phyloP scores from a whole-genome alignment of 2,113 vertebrate genomes.

The Jacana jacana region DNA sequence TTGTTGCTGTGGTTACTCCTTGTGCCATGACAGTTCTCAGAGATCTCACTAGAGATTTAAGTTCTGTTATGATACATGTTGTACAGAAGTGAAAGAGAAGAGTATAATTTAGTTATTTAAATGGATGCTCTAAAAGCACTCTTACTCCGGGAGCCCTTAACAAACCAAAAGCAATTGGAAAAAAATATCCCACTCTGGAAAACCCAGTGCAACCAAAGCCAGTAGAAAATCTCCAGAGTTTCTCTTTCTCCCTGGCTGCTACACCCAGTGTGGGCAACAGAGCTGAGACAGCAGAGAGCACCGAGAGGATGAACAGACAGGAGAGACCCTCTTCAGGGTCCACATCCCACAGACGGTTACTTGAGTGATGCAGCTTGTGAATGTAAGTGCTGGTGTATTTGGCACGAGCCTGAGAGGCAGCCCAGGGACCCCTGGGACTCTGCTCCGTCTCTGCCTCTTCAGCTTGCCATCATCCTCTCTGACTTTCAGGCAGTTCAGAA shows the following conservation, averaged over 20 bases:
- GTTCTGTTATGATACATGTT: not conserved
- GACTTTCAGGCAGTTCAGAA: not conserved
- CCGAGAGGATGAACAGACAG: not conserved
- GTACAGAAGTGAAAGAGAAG: not conserved
- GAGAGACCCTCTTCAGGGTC: not conserved
- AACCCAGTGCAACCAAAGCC: not conserved
- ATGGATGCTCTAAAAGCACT: not conserved
- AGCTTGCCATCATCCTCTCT: rapidly evolving
- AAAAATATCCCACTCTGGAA: not conserved
- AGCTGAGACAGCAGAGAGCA: not conserved
- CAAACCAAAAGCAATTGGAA: not conserved
- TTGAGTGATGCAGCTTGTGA: not conserved
- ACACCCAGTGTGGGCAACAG: rapidly evolving
- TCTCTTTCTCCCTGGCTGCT: not conserved
- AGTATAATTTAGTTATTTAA: not conserved
- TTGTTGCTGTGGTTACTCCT: not conserved
- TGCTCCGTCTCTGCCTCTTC: not conserved
- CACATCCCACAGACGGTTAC: rapidly evolving
- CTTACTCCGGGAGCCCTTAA: not conserved
- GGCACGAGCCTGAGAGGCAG: not conserved
- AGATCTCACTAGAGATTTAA: not conserved
- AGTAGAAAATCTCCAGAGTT: not conserved
- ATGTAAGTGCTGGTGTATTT: not conserved
- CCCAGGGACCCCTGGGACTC: not conserved
- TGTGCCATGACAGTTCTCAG: rapidly evolving